phyloP scores from a whole-genome alignment of 2,888 invertebrate species.

The Congeria kusceri region DNA sequence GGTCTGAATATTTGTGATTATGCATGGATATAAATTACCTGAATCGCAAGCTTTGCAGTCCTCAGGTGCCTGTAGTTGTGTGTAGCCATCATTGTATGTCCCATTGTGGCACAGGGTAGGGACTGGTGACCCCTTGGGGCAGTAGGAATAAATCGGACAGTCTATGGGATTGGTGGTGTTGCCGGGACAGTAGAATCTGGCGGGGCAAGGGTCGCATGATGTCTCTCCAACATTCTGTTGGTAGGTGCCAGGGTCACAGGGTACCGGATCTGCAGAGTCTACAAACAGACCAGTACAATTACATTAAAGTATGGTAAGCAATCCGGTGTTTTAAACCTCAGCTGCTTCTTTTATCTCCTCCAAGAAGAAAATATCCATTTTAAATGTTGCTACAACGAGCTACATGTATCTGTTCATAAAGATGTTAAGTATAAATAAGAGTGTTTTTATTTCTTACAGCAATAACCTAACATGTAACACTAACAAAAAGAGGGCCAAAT shows the following conservation, averaged over 20 bases:
- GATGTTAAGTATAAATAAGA: too few species aligned
- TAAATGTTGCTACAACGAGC: too few species aligned
- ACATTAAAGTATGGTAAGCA: too few species aligned
- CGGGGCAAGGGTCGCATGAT: constrained; percentile 74
- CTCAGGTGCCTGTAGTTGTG: constrained; percentile 66
- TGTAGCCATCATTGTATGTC: constrained; percentile 75
- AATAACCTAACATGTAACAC: too few species aligned
- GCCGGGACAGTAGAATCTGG: constrained; percentile 73
- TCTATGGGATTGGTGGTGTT: constrained; percentile 77
- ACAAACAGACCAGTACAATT: neutral
- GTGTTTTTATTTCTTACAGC: too few species aligned
- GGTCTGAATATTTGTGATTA: too few species aligned
- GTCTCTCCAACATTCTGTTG: constrained; percentile 72
- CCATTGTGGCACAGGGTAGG: constrained; percentile 81
- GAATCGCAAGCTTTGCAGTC: constrained; percentile 78
- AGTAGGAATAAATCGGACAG: constrained; percentile 82
- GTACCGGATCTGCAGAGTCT: constrained; percentile 71
- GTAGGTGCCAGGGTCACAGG: constrained; percentile 79
- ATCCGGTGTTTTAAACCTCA: too few species aligned
- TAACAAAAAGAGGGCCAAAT: too few species aligned
- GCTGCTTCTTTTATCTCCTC: too few species aligned
- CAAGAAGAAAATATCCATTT: too few species aligned
- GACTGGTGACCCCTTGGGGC: constrained; percentile 75
- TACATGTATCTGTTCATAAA: too few species aligned
- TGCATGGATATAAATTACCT: constrained; percentile 64